phyloP scores from a whole-genome alignment of 2,888 invertebrate species.

The Gortyna flavago region DNA sequence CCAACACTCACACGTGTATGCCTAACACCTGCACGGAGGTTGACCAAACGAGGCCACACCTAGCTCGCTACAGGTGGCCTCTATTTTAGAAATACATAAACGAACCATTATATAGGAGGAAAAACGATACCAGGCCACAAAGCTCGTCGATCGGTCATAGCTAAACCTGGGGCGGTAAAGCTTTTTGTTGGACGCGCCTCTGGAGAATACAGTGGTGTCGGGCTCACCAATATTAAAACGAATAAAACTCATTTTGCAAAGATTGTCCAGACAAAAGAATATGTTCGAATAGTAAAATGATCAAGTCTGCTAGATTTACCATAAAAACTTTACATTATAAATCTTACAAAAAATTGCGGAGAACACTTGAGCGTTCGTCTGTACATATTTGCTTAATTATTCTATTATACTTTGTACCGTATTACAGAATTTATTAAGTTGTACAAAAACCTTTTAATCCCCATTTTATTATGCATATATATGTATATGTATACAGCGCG shows the following conservation, averaged over 20 bases:
- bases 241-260: background rate
- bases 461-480: constrained; percentile 81
- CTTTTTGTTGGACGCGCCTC: background rate
- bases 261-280: background rate
- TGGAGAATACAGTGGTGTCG: background rate
- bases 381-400: constrained; percentile 72
- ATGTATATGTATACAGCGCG: constrained; percentile 78
- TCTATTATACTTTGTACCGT: constrained; percentile 74
- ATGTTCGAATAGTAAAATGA: background rate
- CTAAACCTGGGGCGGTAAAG: background rate
- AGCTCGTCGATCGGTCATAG: background rate
- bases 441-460: constrained; percentile 73
- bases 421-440: constrained; percentile 73
- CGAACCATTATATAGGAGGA: background rate
- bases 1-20: background rate
- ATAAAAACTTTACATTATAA: background rate
- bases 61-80: constrained; percentile 46
- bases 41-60: constrained; percentile 37
- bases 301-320: background rate
- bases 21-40: constrained; percentile 14
- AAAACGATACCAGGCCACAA: background rate
- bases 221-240: background rate
- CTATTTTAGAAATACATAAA: constrained; percentile 49
- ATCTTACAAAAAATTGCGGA: constrained; percentile 3
- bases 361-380: constrained; percentile 65